Evolutionary conservation across 2,888 invertebrate genomes (phyloP), one percentile per base, ranked within the genome.

Genomic region (Eristalis arbustorum): DNA sequence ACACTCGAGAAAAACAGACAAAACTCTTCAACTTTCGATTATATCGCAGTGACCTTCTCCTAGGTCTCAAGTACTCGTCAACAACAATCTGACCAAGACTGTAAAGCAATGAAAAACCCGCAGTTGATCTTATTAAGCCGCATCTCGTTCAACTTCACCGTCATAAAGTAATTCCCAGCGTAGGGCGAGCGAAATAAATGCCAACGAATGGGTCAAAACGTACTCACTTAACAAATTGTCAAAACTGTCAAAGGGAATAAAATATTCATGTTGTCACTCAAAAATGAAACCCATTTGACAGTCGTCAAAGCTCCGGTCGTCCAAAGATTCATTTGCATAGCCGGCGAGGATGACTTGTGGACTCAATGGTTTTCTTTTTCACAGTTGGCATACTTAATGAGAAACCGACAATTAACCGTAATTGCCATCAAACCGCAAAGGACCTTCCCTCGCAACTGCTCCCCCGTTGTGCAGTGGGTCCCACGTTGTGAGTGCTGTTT

Each of bases 401-500:
- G 62, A 49, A 42, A 49, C 49, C 28, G 62, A 62, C 72, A 72
- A 72, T 72, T 62, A 62, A 72, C 28, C 40, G 62, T 28, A 42
- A 72, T 72, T 31, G 62, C 28, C 62, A 42, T 42, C 49, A 49
- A 18, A 42, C 42, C 49, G 42, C 31, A 42, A 40, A 42, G 14
- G 18, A 8, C 18, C 18, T n/a, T 37, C 13, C 8, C 4, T 18
- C 8, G n/a, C 8, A 49, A 49, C 6, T 5, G 18, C 6, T 18
- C 49, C 49, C 49, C 49, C 49, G n/a, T 49, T 49, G 49, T 49
- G 18, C 18, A 49, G 1, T 8, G 49, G 31, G 8, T 31, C 18
- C 8, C 49, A n/a, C 18, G 18, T n/a, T 37, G 37, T 37, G 37
- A 31, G 31, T 2, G 18, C 8, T 18, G n/a, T 8, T 49, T 49